These are phyloP conservation scores for Gisinianus flammeolus DNA, from an alignment of 2,888 invertebrate genomes.

Conservation along the genomic window DNA sequence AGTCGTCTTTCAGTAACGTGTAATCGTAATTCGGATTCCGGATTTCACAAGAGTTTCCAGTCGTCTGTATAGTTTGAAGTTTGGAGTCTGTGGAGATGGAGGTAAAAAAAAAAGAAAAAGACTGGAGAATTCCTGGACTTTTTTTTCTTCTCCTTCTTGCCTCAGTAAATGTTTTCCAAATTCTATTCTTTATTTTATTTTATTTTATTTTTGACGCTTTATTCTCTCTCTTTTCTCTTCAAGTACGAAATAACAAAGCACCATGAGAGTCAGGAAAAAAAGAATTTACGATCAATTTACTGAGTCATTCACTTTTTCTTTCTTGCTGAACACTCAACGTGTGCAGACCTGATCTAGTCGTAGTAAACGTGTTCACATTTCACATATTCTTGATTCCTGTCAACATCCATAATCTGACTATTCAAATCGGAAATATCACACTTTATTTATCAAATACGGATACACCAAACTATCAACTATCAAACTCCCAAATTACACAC, in stretches of 20 bases:
- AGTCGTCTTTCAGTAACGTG: too few species aligned
- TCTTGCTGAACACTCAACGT: too few species aligned
- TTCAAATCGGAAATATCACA: background rate
- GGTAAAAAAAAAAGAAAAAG: background rate
- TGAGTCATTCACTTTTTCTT: too few species aligned
- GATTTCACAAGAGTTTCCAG: background rate
- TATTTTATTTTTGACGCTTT: background rate
- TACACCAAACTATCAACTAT: background rate
- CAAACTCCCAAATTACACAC: background rate
- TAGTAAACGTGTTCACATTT: too few species aligned
- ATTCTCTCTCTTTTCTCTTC: background rate
- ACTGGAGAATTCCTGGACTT: background rate
- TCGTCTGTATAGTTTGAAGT: background rate
- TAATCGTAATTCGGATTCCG: constrained; percentile 13
- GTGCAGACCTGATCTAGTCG: too few species aligned
- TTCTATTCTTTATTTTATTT: background rate
- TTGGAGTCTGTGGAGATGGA: background rate
- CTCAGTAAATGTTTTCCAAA: background rate
- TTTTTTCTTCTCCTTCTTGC: background rate
- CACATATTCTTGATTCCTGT: background rate
- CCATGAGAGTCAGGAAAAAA: too few species aligned
- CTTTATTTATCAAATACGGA: background rate
- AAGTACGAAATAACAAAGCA: too few species aligned
- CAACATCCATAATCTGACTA: background rate
- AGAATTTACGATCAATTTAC: too few species aligned